These are phyloP conservation scores for Archegozetes longisetosus DNA, from an alignment of 1,140 invertebrate genomes.

Conservation along the genomic window DNA sequence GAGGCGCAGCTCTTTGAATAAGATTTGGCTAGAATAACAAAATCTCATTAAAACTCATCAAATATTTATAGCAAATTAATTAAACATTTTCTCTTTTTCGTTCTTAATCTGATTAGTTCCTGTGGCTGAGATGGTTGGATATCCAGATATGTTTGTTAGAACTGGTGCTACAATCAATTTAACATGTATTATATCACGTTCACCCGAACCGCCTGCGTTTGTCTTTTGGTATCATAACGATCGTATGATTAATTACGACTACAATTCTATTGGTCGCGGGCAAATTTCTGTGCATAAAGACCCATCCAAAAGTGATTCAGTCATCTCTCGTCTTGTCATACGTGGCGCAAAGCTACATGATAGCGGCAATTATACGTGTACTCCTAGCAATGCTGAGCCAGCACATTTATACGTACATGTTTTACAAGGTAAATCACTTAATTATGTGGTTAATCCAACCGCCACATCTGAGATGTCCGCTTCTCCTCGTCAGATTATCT, in stretches of 20 bases:
- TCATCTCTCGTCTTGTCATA: conserved; percentile 39
- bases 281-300: conserved; percentile 16
- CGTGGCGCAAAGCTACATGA: conserved; percentile 46
- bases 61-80: too few species aligned
- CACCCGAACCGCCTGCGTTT: conserved; percentile 73
- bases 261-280: conserved; percentile 4
- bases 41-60: too few species aligned
- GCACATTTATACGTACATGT: conserved; percentile 58
- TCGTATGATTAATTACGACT: conserved; percentile 24
- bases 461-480: too few species aligned
- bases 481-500: too few species aligned
- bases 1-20: too few species aligned
- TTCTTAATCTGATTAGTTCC: too few species aligned
- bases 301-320: conserved; percentile 18
- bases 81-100: too few species aligned
- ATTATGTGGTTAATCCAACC: too few species aligned
- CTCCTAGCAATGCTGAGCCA: conserved; percentile 59
- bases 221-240: conserved; percentile 65
- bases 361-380: conserved; percentile 73
- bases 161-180: conserved; percentile 80
- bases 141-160: conserved; percentile 75
- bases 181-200: conserved; percentile 72
- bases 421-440: conserved; percentile 58
- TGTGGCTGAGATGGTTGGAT: conserved; percentile 69
- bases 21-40: too few species aligned